These are phyloP conservation scores for Balanococcus diminutus DNA, from an alignment of 2,888 invertebrate species.

Conservation along the genomic window DNA sequence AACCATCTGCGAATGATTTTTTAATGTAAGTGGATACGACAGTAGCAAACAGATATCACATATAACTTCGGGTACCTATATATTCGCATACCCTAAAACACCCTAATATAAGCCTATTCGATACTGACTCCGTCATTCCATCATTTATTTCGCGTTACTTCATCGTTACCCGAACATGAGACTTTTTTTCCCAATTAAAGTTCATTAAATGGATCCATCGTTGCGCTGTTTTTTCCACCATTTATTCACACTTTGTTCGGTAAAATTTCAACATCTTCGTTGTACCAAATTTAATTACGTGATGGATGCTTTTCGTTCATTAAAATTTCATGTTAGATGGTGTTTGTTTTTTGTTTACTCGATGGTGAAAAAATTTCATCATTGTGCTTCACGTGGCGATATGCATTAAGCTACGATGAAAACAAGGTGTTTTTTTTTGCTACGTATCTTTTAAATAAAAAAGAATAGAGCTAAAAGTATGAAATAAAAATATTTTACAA, in stretches of 20 bases:
- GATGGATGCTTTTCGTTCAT: conserved; percentile 17
- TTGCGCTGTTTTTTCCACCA: neutral
- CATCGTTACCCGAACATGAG: neutral
- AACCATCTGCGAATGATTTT: conserved; percentile 28
- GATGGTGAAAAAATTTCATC: neutral
- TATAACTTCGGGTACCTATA: neutral
- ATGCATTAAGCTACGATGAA: neutral
- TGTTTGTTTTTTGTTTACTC: neutral
- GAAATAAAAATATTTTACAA: conserved; percentile 11
- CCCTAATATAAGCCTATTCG: neutral
- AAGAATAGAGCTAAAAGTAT: neutral
- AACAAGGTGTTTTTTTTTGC: neutral
- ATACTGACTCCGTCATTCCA: neutral
- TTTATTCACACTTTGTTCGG: neutral
- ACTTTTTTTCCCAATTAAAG: conserved; percentile 9
- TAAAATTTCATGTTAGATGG: neutral
- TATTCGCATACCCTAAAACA: neutral
- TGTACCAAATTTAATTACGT: neutral
- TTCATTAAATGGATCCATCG: neutral
- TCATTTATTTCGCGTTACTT: neutral
- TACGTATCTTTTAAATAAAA: neutral
- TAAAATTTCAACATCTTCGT: neutral
- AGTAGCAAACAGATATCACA: neutral
- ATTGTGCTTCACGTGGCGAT: conserved; percentile 14
- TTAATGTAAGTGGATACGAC: conserved; percentile 22